phyloP scores from a whole-genome alignment of 2,113 vertebrate species.

The Peromyscus polionotus region DNA sequence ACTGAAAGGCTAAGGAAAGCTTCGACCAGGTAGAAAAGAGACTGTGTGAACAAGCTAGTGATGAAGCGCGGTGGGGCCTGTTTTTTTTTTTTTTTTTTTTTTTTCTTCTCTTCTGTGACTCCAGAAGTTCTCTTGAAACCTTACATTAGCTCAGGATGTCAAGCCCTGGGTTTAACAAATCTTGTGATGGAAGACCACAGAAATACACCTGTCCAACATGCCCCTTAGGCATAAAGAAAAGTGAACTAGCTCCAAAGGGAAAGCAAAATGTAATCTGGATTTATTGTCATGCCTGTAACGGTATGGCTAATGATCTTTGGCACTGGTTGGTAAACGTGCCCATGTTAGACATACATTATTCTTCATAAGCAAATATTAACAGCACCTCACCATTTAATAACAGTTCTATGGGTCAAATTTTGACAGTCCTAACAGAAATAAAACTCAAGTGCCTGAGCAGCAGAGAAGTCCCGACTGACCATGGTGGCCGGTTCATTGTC shows the following conservation, averaged over 20 bases:
- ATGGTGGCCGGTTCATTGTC: constrained; percentile 94
- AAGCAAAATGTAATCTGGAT: not conserved
- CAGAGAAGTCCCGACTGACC: constrained; percentile 86
- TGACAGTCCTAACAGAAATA: not conserved
- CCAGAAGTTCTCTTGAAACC: not conserved
- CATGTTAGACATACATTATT: not conserved
- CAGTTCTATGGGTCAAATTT: not conserved
- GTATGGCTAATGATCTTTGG: not conserved
- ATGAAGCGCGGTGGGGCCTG: not conserved
- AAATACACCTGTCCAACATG: not conserved
- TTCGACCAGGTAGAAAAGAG: constrained; percentile 17
- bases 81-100: not conserved
- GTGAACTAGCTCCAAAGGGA: not conserved
- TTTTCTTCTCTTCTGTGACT: not conserved
- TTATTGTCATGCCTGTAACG: not conserved
- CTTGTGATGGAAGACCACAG: not conserved
- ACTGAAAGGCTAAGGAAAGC: not conserved
- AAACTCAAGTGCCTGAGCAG: not conserved
- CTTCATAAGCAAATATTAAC: not conserved
- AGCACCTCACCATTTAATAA: not conserved
- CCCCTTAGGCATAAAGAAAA: not conserved
- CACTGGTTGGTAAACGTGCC: constrained; percentile 1
- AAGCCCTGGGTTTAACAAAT: not conserved
- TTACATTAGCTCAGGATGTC: not conserved
- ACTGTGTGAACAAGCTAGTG: not conserved